Evolutionary conservation across 2,797 vertebrate genomes (phyloP).

Genomic region (Betta splendens): DNA sequence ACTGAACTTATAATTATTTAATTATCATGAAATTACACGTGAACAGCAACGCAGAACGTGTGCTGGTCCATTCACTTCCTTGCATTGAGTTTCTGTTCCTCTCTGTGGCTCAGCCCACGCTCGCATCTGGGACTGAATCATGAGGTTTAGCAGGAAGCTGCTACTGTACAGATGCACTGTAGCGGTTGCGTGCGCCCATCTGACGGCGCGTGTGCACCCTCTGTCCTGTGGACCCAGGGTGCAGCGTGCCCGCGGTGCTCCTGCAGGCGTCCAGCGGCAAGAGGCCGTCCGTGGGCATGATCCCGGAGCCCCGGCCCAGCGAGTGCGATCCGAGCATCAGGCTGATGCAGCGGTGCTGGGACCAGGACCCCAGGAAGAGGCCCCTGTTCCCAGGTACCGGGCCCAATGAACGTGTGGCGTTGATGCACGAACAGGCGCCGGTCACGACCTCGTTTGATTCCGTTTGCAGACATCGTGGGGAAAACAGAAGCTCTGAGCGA

Average conservation of each 20-base stretch:
- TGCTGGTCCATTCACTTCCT: no score
- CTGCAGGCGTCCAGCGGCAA: slow-evolving; percentile 83
- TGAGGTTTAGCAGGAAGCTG: neutral
- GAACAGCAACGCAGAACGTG: no score
- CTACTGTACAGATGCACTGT: no score
- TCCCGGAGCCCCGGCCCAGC: slow-evolving; percentile 77
- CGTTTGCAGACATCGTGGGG: slow-evolving; percentile 79
- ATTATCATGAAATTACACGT: neutral
- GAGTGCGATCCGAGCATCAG: slow-evolving; percentile 83
- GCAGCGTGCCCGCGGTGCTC: slow-evolving; percentile 84
- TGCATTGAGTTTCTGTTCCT: no score
- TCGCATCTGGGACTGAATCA: neutral
- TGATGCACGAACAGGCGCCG: no score
- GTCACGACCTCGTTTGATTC: slow-evolving; percentile 2
- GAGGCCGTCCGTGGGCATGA: slow-evolving; percentile 78
- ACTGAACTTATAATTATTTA: no score
- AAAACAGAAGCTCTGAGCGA: slow-evolving; percentile 85
- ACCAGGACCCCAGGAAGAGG: slow-evolving; percentile 80
- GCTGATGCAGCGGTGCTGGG: slow-evolving; percentile 88
- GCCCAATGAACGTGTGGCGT: no score
- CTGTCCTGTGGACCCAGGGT: slow-evolving; percentile 72
- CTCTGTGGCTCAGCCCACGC: no score
- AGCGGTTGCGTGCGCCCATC: no score
- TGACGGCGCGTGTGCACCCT: slow-evolving; percentile 6
- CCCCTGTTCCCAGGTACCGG: slow-evolving; percentile 84